phyloP scores from a whole-genome alignment of 2,888 invertebrate genomes.

The Antheraea yamamai region DNA sequence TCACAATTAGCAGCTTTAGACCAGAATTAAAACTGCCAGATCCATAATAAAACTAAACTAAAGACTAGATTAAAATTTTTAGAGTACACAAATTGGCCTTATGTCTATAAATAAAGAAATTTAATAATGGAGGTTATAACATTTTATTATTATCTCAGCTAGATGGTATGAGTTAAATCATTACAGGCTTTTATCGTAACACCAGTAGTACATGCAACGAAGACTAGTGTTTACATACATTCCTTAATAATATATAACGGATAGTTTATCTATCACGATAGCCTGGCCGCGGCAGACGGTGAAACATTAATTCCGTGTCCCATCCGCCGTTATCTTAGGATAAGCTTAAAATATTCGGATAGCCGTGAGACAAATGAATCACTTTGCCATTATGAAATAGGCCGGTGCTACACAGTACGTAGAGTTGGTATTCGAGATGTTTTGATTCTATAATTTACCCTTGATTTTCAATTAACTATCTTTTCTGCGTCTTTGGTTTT shows the following conservation, averaged over 20 bases:
- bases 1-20: no score
- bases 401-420: conserved; percentile 13
- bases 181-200: neutral
- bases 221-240: conserved; percentile 22
- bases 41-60: no score
- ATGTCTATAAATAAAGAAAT: no score
- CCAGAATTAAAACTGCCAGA: no score
- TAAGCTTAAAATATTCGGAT: conserved; percentile 68
- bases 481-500: no score
- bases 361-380: conserved; percentile 64
- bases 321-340: conserved; percentile 54
- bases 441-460: neutral
- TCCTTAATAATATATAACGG: conserved; percentile 21
- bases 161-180: neutral
- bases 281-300: conserved; percentile 38
- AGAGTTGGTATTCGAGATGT: neutral
- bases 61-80: no score
- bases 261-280: conserved; percentile 21
- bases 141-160: no score
- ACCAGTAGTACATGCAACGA: conserved; percentile 3
- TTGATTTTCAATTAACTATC: no score
- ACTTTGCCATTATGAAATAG: conserved; percentile 53
- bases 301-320: conserved; percentile 58
- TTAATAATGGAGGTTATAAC: no score
- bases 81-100: no score